phyloP scores from a whole-genome alignment of 2,888 invertebrate species.

The Thumatha senex region DNA sequence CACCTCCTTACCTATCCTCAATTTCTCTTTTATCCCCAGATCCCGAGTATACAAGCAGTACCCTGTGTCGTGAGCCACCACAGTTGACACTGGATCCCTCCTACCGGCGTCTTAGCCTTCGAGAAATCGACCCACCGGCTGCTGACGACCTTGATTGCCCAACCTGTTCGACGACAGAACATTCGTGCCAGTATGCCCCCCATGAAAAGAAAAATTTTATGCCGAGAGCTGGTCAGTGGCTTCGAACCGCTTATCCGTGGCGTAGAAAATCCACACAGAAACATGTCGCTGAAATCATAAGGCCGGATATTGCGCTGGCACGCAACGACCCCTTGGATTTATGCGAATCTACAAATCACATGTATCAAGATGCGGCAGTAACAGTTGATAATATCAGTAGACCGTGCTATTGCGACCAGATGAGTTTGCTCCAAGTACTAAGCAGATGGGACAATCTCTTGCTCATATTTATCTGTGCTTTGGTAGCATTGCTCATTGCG shows the following conservation, averaged over 20 bases:
- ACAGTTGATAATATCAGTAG: not conserved
- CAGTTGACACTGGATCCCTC: not conserved
- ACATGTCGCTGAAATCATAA: too few relatives aligned
- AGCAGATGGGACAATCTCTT: constrained; percentile 44
- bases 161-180: not conserved
- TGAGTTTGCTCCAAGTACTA: constrained; percentile 2
- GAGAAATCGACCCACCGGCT: too few relatives aligned
- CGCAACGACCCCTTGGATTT: not conserved
- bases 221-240: not conserved
- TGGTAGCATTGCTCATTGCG: constrained; percentile 44
- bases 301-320: too few relatives aligned
- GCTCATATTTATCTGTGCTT: constrained; percentile 40
- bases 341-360: not conserved
- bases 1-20: constrained; percentile 5
- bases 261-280: not conserved
- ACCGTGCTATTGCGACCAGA: not conserved
- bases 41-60: not conserved
- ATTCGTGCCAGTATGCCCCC: too few relatives aligned
- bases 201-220: not conserved
- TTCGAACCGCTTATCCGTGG: not conserved
- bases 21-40: constrained; percentile 6
- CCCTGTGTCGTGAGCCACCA: not conserved
- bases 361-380: not conserved
- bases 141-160: not conserved
- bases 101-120: not conserved